Base-by-base conservation (phyloP, 2,888 invertebrate species). In the Phyllotreta cruciferae region DNA sequence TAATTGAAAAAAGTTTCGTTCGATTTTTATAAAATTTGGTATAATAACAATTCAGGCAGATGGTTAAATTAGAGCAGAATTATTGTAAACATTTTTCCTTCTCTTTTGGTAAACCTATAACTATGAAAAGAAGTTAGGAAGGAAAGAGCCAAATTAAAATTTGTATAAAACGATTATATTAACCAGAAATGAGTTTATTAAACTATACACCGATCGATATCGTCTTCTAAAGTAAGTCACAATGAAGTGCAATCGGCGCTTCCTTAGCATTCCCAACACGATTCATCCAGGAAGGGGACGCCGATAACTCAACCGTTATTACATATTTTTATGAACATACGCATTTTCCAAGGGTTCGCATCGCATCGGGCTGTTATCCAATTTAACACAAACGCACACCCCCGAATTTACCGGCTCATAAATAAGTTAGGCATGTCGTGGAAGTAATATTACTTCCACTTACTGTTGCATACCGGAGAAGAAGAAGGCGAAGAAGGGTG, bases 341-440 rank as follows among this genome's bases (percentile, higher is more conserved):
- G 71, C 69, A 64, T 68, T 69, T 68, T 67, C 68, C 60, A 66
- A 66, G 69, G 70, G 69, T 67, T 61, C 64, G 71, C 67, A 66
- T 61, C 64, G 71, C 67, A 68, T 67, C 60, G 72, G 66, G 70
- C 76, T 73, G 74, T 77, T 77, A 78, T 79, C 79, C 78, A 79
- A 79, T 79, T 79, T 79, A 77, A 78, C 75, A 74, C 74, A 75
- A 76, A 75, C 77, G 77, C 76, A 71, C 79, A 78, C 80, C 80
- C 79, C 63, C 75, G 78, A 78, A 79, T 79, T 77, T 78, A 79
- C 77, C 77, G 77, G 79, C 77, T 75, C 78, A 78, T 80, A 81
- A 80, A 81, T 81, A 81, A 81, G 79, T 80, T 79, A 78, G 79
- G 77, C 79, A 79, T 77, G 78, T 78, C 78, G 78, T 78, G 78